phyloP scores from a whole-genome alignment of 2,113 vertebrate genomes.

The Paraplagusia blochii region DNA sequence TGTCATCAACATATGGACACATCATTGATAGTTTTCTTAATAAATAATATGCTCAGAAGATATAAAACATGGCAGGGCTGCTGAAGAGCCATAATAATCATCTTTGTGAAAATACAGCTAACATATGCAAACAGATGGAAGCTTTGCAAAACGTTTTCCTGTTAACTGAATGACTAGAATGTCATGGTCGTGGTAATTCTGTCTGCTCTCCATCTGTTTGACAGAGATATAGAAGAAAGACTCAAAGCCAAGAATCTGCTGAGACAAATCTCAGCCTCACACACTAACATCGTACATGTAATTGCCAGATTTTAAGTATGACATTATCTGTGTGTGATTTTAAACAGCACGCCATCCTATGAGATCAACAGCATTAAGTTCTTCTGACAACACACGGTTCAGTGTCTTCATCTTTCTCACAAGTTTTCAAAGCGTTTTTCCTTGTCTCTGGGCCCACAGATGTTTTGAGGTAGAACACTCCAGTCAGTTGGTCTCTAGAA shows the following conservation, averaged over 20 bases:
- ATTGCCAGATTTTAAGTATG: not conserved
- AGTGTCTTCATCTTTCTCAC: conserved; percentile 9
- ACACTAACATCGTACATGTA: not conserved
- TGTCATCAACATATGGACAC: too few species aligned
- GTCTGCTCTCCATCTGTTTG: too few species aligned
- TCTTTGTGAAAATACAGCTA: too few species aligned
- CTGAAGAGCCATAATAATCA: too few species aligned
- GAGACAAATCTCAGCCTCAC: conserved; percentile 3
- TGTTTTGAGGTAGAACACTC: conserved; percentile 44
- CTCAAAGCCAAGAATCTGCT: not conserved
- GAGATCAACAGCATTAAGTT: not conserved
- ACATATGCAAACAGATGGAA: too few species aligned
- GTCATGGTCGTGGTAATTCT: not conserved
- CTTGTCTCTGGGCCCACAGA: conserved; percentile 9
- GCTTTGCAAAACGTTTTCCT: too few species aligned
- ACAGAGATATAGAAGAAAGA: conserved; percentile 14
- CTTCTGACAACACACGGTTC: conserved; percentile 1
- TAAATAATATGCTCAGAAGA: too few species aligned
- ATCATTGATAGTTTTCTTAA: too few species aligned
- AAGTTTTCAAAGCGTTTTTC: conserved; percentile 11
- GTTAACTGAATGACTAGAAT: not conserved
- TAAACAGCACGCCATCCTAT: not conserved
- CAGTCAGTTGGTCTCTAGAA: conserved; percentile 11
- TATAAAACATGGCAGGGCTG: too few species aligned
- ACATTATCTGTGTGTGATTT: not conserved